A percentile compares a stretch with the other conserved stretches of the same genome.
These are phyloP conservation scores for Seriola quinqueradiata DNA, from an alignment of 2,113 vertebrate species.

Conservation along the genomic window DNA sequence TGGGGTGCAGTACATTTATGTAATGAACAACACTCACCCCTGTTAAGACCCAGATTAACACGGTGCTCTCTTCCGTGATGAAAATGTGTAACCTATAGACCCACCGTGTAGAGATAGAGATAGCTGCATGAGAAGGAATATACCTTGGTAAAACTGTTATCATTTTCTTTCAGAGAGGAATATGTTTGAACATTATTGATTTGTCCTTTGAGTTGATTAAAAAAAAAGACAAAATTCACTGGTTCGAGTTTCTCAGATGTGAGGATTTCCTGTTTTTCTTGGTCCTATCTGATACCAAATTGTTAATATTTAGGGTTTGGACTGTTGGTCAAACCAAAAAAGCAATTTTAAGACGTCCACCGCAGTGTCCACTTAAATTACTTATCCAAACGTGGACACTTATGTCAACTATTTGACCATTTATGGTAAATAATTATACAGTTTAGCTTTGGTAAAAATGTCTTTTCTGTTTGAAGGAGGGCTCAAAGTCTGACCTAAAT, in stretches of 20 bases:
- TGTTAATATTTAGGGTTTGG: too few relatives aligned
- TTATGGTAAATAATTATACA: not conserved
- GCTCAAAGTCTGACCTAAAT: too few relatives aligned
- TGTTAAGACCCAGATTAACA: slow-evolving; percentile 12
- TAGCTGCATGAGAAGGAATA: not conserved
- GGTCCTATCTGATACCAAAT: not conserved
- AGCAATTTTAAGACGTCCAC: too few relatives aligned
- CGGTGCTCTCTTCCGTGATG: not conserved
- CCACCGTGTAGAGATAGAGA: not conserved
- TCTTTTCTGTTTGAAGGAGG: not conserved
- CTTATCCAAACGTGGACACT: not conserved
- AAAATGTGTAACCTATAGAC: slow-evolving; percentile 1
- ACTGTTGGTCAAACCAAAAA: too few relatives aligned
- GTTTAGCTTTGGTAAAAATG: not conserved
- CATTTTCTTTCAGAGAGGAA: not conserved
- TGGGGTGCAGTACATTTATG: slow-evolving; percentile 17
- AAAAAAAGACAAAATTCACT: not conserved
- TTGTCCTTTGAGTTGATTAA: not conserved
- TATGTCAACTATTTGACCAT: not conserved
- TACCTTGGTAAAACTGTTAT: not conserved
- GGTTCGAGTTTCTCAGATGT: not conserved
- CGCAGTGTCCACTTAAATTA: not conserved
- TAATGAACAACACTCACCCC: slow-evolving; percentile 39
- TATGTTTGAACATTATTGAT: not conserved
- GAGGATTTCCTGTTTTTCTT: not conserved